These are phyloP conservation scores for Spermophilus dauricus DNA, from an alignment of 2,113 vertebrate species.

Conservation along the genomic window DNA sequence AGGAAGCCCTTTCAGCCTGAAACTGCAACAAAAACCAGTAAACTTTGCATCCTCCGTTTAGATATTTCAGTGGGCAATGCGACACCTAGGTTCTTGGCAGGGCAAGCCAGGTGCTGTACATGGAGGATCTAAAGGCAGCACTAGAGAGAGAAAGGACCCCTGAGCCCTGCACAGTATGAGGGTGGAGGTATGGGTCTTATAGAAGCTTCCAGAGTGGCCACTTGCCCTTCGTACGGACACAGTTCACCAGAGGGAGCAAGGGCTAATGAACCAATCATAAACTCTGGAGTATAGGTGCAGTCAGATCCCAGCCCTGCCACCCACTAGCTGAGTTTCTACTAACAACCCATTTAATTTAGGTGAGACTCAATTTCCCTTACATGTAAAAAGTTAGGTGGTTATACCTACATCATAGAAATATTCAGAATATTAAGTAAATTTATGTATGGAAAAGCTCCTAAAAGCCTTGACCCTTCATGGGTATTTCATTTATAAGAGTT, in stretches of 20 bases:
- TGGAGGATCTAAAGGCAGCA: background rate
- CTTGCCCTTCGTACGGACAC: background rate
- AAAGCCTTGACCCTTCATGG: background rate
- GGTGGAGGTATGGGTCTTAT: background rate
- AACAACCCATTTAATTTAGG: conserved; percentile 3
- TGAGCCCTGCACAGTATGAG: background rate
- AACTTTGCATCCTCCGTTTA: background rate
- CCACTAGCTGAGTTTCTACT: background rate
- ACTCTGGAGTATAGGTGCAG: accelerated
- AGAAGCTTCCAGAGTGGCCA: background rate
- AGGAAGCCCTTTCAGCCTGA: background rate
- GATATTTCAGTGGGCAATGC: no score
- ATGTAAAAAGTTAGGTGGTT: background rate
- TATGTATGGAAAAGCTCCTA: conserved; percentile 11
- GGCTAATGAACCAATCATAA: background rate
- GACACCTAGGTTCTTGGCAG: background rate
- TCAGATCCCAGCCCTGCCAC: background rate
- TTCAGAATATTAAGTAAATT: conserved; percentile 42
- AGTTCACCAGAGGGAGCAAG: background rate
- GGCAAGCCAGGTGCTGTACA: background rate
- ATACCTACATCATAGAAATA: background rate
- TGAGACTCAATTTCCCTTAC: background rate
- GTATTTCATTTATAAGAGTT: conserved; percentile 47
- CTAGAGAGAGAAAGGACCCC: background rate
- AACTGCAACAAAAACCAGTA: background rate